Percentiles rank a stretch among this genome's conserved stretches.
phyloP scores from a whole-genome alignment of 2,888 invertebrate species.

The Orthosia gothica region DNA sequence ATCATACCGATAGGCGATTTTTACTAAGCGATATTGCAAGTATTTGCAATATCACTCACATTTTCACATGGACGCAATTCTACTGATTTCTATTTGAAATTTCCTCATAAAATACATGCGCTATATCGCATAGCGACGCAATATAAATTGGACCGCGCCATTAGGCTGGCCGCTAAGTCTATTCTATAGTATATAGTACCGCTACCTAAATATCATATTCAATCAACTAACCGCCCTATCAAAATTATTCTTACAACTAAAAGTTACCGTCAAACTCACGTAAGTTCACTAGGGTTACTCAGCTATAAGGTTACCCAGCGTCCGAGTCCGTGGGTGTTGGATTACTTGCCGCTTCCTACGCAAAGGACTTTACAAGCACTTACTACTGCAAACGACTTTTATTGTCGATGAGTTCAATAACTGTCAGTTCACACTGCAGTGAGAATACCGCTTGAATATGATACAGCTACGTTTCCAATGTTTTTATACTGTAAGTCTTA shows the following conservation, averaged over 20 bases:
- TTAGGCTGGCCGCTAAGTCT: no score
- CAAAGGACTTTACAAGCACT: constrained; percentile 48
- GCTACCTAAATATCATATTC: neutral
- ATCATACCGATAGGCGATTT: no score
- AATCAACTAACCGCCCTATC: neutral
- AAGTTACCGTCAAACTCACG: constrained; percentile 1
- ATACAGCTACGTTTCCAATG: neutral
- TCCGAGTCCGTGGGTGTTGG: constrained; percentile 32
- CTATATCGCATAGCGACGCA: no score
- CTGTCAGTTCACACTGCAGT: constrained; percentile 17
- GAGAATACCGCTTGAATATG: neutral
- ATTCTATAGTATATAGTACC: no score
- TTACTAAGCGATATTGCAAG: no score
- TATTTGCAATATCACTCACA: no score
- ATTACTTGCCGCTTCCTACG: constrained; percentile 50
- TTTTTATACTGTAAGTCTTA: no score
- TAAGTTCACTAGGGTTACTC: constrained; percentile 19
- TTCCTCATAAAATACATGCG: no score
- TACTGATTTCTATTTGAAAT: no score
- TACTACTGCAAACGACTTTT: constrained; percentile 51
- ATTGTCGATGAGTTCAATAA: constrained; percentile 16
- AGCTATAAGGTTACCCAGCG: neutral
- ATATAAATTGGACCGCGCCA: no score
- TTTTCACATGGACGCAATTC: no score
- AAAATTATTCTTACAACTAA: neutral